phyloP scores from a whole-genome alignment of 2,888 invertebrate genomes.

The Cyrtodaria siliqua region DNA sequence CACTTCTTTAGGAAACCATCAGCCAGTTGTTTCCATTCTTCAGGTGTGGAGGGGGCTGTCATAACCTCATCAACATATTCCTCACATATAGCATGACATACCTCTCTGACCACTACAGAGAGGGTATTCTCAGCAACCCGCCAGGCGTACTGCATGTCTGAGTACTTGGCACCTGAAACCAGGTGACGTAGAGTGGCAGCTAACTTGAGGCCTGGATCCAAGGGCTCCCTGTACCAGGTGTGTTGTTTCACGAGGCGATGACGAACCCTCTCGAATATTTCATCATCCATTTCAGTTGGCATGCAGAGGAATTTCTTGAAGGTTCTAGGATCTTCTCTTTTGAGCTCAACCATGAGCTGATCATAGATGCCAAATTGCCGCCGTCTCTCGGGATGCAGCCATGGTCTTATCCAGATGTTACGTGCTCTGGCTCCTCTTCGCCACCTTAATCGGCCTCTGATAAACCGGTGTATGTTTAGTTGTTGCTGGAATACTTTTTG shows the following conservation, averaged over 20 bases:
- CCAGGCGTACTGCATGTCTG: constrained; percentile 42
- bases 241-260: constrained; percentile 32
- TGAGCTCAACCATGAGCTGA: constrained; percentile 50
- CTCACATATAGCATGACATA: constrained; percentile 60
- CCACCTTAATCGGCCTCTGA: constrained; percentile 33
- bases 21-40: constrained; percentile 44
- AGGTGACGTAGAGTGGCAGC: constrained; percentile 39
- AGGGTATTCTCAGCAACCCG: constrained; percentile 55
- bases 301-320: constrained; percentile 55
- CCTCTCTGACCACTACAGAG: constrained; percentile 44
- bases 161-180: constrained; percentile 43
- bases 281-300: constrained; percentile 56
- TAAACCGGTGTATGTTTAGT: constrained; percentile 35
- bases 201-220: constrained; percentile 36
- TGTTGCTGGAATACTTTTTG: constrained; percentile 31
- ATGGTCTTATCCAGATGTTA: constrained; percentile 51
- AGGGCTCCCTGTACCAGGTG: constrained; percentile 14
- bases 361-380: constrained; percentile 45
- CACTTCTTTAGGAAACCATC: constrained; percentile 24
- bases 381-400: constrained; percentile 42
- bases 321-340: constrained; percentile 44
- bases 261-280: constrained; percentile 31
- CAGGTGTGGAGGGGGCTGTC: constrained; percentile 34
- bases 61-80: constrained; percentile 46
- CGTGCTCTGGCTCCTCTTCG: constrained; percentile 36